Evolutionary conservation across 2,888 invertebrate genomes (phyloP).

Genomic region (Syrista parreyssii): DNA sequence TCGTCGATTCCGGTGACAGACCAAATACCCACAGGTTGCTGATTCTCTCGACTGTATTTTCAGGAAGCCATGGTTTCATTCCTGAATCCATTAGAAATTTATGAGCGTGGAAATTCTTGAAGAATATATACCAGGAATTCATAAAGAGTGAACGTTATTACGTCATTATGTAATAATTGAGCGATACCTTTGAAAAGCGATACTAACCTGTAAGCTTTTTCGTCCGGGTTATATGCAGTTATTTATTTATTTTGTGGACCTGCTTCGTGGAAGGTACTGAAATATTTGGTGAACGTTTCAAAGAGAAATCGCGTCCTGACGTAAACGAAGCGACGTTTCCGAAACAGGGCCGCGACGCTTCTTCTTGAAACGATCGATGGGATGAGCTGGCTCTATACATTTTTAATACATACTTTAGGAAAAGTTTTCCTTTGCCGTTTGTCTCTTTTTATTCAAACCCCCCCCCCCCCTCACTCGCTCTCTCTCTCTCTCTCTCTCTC

Average conservation of each 20-base stretch:
- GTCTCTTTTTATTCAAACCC: neutral
- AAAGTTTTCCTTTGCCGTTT: neutral
- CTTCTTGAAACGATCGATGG: neutral
- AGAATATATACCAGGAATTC: neutral
- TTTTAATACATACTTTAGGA: neutral
- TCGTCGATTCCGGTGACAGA: conserved; percentile 21
- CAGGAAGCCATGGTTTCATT: conserved; percentile 24
- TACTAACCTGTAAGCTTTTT: conserved; percentile 19
- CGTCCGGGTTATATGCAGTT: neutral
- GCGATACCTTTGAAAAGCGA: conserved; percentile 25
- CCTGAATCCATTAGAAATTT: conserved; percentile 34
- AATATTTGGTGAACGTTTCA: neutral
- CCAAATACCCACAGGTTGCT: conserved; percentile 52
- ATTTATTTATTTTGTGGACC: neutral
- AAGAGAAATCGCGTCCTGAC: neutral
- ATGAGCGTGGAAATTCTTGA: neutral
- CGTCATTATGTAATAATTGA: neutral
- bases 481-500: conserved; percentile 5
- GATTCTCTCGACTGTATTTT: conserved; percentile 39
- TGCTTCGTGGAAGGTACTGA: neutral
- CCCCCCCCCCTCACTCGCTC: conserved; percentile 3
- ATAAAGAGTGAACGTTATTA: neutral
- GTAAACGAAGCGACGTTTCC: neutral
- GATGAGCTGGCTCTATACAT: neutral
- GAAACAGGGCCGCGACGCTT: neutral